Evolutionary conservation across 2,888 invertebrate genomes (phyloP).

Genomic region (Hecatera dysodea): DNA sequence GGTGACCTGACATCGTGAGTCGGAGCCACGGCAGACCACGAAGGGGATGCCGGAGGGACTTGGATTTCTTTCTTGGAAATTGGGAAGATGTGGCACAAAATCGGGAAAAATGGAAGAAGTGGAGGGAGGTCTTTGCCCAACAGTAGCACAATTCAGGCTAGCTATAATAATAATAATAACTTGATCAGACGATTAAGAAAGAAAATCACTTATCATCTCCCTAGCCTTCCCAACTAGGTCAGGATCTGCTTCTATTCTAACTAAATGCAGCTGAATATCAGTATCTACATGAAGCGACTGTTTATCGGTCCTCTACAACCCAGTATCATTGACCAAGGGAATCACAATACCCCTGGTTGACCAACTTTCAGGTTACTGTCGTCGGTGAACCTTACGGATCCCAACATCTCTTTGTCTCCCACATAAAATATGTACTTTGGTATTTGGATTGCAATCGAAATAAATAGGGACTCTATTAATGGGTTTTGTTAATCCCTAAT

Average conservation of each 20-base stretch:
- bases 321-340: neutral
- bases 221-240: neutral
- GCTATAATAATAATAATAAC: no score
- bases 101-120: no score
- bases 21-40: no score
- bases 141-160: no score
- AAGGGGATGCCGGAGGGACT: no score
- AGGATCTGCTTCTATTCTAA: no score
- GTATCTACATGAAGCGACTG: no score
- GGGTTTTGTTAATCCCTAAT: neutral
- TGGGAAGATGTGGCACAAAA: no score
- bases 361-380: neutral
- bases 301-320: neutral
- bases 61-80: no score
- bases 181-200: neutral
- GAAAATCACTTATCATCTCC: neutral
- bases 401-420: neutral
- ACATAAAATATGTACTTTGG: neutral
- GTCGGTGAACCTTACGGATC: neutral
- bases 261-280: no score
- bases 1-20: no score
- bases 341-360: neutral
- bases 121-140: no score
- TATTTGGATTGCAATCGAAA: neutral
- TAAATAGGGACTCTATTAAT: neutral